Base-by-base conservation (phyloP, 2,888 invertebrate species). In the Dilophus febrilis region DNA sequence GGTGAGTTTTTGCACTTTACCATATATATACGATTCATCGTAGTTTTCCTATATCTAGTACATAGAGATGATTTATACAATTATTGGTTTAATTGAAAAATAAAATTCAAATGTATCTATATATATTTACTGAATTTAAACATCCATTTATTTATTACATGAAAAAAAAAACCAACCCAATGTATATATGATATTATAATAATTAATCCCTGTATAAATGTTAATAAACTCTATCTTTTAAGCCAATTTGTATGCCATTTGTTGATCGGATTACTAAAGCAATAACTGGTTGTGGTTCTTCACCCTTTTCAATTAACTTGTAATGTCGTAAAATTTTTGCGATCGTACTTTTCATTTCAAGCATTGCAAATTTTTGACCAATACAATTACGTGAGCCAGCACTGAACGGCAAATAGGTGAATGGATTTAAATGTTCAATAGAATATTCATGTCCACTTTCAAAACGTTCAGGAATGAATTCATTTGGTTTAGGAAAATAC, bases 351-450 rank as follows among this genome's bases (percentile, higher is more conserved):
- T 62, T 62, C 6, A 60, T 56, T 49, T 62, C 62, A 22, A 61
- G 41, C 46, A 60, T 51, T 28, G 61, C 61, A 38, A 61, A 61
- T 42, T 57, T 59, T 42, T 62, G 61, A 2, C 61, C 42, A 46
- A 61, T 61, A 42, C 61, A 61, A 46, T 61, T 61, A 6, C 61
- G 55, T 10, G 62, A 55, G 1, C 61, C 61, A 0, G 61, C 61
- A 13, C 59, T 59, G 36, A 62, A 62, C 4, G 61, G 61, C 41
- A 62, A 59, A 42, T 54, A 60, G 3, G 57, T 54, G 40, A 57
- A 62, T 0, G 61, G 61, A 47, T 57, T 61, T 19, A 51, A 49
- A 42, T 57, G 58, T 32, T 57, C 56, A 1, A 50, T 50, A 34
- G 49, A 54, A 22, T 22, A 22, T 11, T 41, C 37, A 30, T 50